Base-by-base conservation (phyloP, 2,797 vertebrate genomes). In the Benthosema pterotum region DNA sequence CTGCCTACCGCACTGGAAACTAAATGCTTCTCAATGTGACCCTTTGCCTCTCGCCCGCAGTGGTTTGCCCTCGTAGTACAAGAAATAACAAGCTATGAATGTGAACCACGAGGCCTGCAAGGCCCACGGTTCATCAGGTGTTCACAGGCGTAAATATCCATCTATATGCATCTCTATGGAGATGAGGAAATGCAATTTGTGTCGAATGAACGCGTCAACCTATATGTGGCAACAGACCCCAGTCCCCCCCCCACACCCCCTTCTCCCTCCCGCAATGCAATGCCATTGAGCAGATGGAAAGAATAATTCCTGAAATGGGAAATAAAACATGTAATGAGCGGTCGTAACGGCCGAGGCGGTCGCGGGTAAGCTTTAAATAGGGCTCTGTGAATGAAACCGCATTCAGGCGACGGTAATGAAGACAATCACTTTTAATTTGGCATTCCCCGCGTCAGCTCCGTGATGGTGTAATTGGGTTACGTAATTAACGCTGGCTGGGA, bases 401-500 rank as follows among this genome's bases (percentile, higher is more conserved):
- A 72, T 85, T 79, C 72, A 78, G 77, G 77, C 64, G 51, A 75
- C 78, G 67, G 80, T 91, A 90, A 90, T 90, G 88, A 89, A 89
- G 79, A 84, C 86, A 80, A 87, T 89, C 85, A 83, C 85, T 89
- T 91, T 87, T 87, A 85, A 87, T 91, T 89, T 87, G 83, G 79
- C 75, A 70, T 56, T 82, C 71, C 58, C 79, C 72, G 78, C 71
- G 53, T 87, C 87, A 85, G 70, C 78, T 70, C 71, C 81, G 71
- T 85, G 82, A 89, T 86, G 83, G 79, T 86, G 70, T 90, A 90
- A 89, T 90, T 89, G 85, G 86, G 85, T 89, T 87, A 88, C 86
- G 84, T 88, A 88, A 91, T 90, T 88, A 89, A 86, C 83, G 82
- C 83, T 70, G 70, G 83, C 88, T 79, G 79, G 79, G 88, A 89